phyloP scores from a whole-genome alignment of 2,113 vertebrate species.

The Atrichornis clamosus region DNA sequence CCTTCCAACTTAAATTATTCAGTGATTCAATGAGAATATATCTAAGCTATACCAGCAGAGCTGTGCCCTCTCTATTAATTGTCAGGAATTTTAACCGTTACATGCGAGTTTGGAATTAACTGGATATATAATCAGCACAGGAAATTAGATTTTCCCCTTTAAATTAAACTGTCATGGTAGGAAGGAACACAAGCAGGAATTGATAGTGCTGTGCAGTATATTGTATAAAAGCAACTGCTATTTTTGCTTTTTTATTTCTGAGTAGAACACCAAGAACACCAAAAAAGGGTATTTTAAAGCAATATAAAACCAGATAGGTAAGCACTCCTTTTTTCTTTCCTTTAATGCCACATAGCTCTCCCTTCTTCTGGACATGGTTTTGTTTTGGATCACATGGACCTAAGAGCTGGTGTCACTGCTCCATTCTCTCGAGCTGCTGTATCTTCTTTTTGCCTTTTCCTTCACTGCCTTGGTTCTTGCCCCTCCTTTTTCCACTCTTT shows the following conservation, averaged over 20 bases:
- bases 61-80: not conserved
- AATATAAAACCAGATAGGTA: not conserved
- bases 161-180: constrained; percentile 51
- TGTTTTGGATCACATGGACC: not conserved
- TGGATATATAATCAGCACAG: constrained; percentile 8
- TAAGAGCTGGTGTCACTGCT: not conserved
- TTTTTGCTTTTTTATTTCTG: not conserved
- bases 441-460: not conserved
- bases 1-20: not conserved
- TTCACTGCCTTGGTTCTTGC: not conserved
- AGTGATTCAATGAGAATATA: not conserved
- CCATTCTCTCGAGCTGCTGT: not conserved
- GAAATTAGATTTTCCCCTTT: constrained; percentile 62
- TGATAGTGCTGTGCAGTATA: not conserved
- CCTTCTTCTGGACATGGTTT: not conserved
- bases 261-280: not conserved
- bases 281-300: not conserved
- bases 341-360: not conserved
- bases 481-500: not conserved
- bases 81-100: constrained; percentile 25
- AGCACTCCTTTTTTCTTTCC: not conserved
- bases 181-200: not conserved
- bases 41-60: not conserved
- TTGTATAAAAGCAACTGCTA: not conserved
- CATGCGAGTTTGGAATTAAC: constrained; percentile 28